Evolutionary conservation across 2,888 invertebrate species (phyloP).

Genomic region (Gryllus longicercus): DNA sequence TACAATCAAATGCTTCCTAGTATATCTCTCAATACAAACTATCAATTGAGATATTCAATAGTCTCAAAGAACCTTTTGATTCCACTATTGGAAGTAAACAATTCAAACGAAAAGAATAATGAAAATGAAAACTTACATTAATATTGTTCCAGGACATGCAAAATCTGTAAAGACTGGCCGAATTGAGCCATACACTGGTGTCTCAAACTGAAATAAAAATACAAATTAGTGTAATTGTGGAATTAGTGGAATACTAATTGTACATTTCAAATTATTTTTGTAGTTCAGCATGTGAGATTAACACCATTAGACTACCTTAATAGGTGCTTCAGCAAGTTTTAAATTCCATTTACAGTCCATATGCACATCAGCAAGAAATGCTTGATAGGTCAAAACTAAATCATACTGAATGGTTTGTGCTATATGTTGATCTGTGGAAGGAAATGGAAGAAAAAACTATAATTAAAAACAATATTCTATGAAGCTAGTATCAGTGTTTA

Average conservation of each 20-base stretch:
- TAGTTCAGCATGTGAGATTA: neutral
- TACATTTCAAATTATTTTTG: neutral
- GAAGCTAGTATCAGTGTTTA: too few relatives aligned
- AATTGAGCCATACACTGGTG: slow-evolving; percentile 70
- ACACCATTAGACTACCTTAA: slow-evolving; percentile 53
- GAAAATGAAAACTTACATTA: slow-evolving; percentile 62
- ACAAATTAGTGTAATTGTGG: neutral
- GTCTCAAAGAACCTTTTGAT: too few relatives aligned
- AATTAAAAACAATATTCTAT: too few relatives aligned
- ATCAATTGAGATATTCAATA: too few relatives aligned
- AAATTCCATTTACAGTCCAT: slow-evolving; percentile 62
- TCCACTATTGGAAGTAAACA: too few relatives aligned
- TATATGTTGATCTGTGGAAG: slow-evolving; percentile 79
- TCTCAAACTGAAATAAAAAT: slow-evolving; percentile 55
- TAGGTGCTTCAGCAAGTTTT: slow-evolving; percentile 59
- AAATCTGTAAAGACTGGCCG: slow-evolving; percentile 89
- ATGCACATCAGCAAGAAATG: slow-evolving; percentile 64
- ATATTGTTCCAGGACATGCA: slow-evolving; percentile 87
- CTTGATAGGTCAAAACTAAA: slow-evolving; percentile 67
- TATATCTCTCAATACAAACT: too few relatives aligned
- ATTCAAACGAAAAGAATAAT: too few relatives aligned
- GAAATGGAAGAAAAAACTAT: too few relatives aligned
- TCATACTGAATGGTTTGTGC: slow-evolving; percentile 73
- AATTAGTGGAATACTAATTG: neutral
- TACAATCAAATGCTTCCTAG: too few relatives aligned